Evolutionary conservation across 1,140 invertebrate species (phyloP).

Genomic region (Drosophila repleta): DNA sequence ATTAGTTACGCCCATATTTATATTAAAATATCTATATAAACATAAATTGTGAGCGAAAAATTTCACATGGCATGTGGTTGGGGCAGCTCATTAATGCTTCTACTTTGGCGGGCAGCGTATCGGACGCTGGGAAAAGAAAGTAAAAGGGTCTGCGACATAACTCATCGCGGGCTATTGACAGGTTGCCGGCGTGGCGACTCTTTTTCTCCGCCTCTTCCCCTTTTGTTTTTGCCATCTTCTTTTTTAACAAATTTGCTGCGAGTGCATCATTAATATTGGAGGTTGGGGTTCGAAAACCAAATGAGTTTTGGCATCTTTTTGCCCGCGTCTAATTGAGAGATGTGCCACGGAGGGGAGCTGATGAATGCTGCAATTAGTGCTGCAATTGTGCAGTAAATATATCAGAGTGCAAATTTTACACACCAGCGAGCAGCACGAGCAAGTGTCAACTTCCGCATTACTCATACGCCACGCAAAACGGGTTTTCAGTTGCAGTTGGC

Average conservation of each 20-base stretch:
- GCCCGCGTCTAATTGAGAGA: constrained; percentile 40
- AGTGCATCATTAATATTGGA: constrained; percentile 44
- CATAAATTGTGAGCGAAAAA: constrained; percentile 32
- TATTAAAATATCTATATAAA: neutral
- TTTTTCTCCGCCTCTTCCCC: constrained; percentile 11
- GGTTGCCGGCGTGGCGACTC: constrained; percentile 27
- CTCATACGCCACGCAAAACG: constrained; percentile 70
- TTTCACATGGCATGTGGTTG: constrained; percentile 49
- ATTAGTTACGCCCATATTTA: constrained; percentile 32
- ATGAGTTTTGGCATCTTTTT: constrained; percentile 54
- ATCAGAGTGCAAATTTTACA: constrained; percentile 71
- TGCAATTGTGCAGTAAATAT: constrained; percentile 70
- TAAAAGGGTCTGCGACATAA: constrained; percentile 75
- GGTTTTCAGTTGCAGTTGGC: constrained; percentile 33
- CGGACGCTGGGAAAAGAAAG: constrained; percentile 65
- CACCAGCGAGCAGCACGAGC: constrained; percentile 54
- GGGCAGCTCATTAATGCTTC: constrained; percentile 37
- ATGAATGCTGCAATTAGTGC: constrained; percentile 63
- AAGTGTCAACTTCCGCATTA: constrained; percentile 82
- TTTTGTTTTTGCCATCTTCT: constrained; percentile 17
- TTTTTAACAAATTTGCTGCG: constrained; percentile 22
- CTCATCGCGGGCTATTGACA: constrained; percentile 68
- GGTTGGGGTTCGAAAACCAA: constrained; percentile 40
- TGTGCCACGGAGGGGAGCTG: constrained; percentile 11
- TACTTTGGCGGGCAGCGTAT: constrained; percentile 24